Evolutionary conservation across 2,797 vertebrate genomes (phyloP).

Genomic region (Bryconaethiops microstoma): DNA sequence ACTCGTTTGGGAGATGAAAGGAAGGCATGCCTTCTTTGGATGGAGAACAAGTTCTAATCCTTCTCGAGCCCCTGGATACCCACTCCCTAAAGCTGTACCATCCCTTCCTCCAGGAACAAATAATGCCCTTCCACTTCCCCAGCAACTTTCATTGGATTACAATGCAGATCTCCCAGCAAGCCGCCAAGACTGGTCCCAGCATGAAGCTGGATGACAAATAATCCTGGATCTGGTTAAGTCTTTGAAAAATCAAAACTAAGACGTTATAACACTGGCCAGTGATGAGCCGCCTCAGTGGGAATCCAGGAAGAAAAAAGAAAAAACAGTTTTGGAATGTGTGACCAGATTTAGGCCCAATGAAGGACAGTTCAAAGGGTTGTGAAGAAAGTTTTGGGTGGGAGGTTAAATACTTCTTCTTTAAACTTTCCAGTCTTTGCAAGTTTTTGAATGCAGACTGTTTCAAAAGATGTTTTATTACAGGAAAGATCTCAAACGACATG

Average conservation of each 20-base stretch:
- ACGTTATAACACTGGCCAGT: slow-evolving; percentile 52
- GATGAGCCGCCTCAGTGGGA: slow-evolving; percentile 46
- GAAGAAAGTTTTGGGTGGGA: slow-evolving; percentile 25
- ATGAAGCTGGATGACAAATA: slow-evolving; percentile 67
- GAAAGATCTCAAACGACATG: background rate
- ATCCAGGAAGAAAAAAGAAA: slow-evolving; percentile 27
- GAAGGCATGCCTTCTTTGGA: slow-evolving; percentile 74
- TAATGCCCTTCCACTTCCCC: slow-evolving; percentile 75
- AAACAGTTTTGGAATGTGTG: slow-evolving; percentile 49
- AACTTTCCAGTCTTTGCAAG: background rate
- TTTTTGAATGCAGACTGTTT: background rate
- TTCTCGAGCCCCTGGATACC: slow-evolving; percentile 73
- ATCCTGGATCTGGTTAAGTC: slow-evolving; percentile 67
- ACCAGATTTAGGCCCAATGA: slow-evolving; percentile 42
- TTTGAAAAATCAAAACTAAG: slow-evolving; percentile 74
- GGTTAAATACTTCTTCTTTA: slow-evolving; percentile 12
- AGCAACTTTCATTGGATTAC: slow-evolving; percentile 79
- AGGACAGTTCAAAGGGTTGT: slow-evolving; percentile 43
- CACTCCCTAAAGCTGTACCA: slow-evolving; percentile 76
- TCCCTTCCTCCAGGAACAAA: slow-evolving; percentile 80
- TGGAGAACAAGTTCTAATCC: slow-evolving; percentile 79
- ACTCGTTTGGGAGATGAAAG: slow-evolving; percentile 79
- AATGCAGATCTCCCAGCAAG: slow-evolving; percentile 73
- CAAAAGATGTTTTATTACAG: background rate
- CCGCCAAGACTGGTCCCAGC: slow-evolving; percentile 68